These are phyloP conservation scores for Drosophila lacertosa DNA, from an alignment of 1,140 invertebrate species.

Conservation along the genomic window DNA sequence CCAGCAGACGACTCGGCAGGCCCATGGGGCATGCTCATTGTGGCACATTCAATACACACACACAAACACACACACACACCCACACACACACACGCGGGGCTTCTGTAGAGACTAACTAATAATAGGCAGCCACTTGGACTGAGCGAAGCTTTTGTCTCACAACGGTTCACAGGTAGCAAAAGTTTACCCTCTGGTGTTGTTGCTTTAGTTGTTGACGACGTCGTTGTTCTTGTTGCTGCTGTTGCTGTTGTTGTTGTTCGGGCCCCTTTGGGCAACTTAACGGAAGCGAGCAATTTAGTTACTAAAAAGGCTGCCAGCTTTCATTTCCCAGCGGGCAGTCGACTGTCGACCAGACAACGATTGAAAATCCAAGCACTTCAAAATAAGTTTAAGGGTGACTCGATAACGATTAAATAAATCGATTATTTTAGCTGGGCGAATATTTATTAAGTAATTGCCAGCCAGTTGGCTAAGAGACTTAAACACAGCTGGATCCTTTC, in stretches of 20 bases:
- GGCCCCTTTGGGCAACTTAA: slow-evolving; percentile 70
- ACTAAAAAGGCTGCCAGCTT: slow-evolving; percentile 65
- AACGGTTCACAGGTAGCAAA: slow-evolving; percentile 59
- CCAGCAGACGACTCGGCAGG: slow-evolving; percentile 20
- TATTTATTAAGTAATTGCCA: too few species aligned
- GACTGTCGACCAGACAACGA: slow-evolving; percentile 9
- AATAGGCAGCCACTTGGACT: slow-evolving; percentile 62
- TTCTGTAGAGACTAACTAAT: slow-evolving; percentile 44
- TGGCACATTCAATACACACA: slow-evolving; percentile 57
- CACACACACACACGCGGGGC: slow-evolving; percentile 9
- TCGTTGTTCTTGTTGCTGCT: slow-evolving; percentile 15
- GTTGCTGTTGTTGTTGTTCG: slow-evolving; percentile 7
- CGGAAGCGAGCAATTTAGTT: slow-evolving; percentile 80
- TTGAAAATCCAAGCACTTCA: slow-evolving; percentile 22
- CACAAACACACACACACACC: slow-evolving; percentile 38
- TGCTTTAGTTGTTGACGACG: slow-evolving; percentile 8
- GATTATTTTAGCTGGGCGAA: too few species aligned
- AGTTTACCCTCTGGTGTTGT: slow-evolving; percentile 33
- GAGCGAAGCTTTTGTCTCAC: slow-evolving; percentile 61
- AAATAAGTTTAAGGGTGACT: background rate
- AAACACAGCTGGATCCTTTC: too few species aligned
- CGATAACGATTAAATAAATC: background rate
- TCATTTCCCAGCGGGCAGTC: slow-evolving; percentile 16
- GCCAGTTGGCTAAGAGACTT: too few species aligned
- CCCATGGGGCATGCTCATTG: slow-evolving; percentile 68